Percentiles rank a stretch among this genome's conserved stretches.
Conservation (phyloP, 2,888 invertebrate species). For the Microdon myrmicae region DNA sequence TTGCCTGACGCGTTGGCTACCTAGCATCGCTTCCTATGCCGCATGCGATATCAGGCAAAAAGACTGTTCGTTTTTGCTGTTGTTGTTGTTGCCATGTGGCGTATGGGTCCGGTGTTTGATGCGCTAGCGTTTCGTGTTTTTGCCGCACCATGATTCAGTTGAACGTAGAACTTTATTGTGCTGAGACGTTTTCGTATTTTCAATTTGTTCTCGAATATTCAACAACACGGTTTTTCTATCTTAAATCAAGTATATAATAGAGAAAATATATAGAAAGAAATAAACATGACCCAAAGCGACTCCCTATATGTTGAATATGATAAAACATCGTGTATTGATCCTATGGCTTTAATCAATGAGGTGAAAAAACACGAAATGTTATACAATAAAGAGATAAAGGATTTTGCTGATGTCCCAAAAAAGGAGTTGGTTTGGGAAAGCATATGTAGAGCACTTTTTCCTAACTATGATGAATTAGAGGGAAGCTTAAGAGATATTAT, state of each 20-base stretch:
- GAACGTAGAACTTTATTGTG: conserved; percentile 23
- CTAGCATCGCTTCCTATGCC: conserved; percentile 9
- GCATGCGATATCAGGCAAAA: conserved; percentile 26
- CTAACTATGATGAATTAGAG: conserved; percentile 29
- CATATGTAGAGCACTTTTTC: conserved; percentile 43
- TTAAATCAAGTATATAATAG: no score
- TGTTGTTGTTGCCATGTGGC: conserved; percentile 25
- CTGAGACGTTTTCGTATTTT: conserved; percentile 9
- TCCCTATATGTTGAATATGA: conserved; percentile 25
- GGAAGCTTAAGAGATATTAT: conserved; percentile 29
- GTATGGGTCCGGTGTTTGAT: conserved; percentile 28
- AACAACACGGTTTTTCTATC: no score
- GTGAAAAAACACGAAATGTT: conserved; percentile 45
- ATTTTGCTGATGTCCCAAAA: conserved; percentile 32
- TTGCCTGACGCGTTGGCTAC: no score
- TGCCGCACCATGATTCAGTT: conserved; percentile 44
- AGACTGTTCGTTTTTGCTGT: conserved; percentile 19
- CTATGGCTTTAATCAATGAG: conserved; percentile 48
- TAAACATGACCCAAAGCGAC: conserved; percentile 30
- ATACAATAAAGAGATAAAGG: conserved; percentile 46
- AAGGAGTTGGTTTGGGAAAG: conserved; percentile 53
- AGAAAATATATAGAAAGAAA: no score
- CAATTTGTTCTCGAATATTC: neutral
- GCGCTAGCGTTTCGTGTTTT: conserved; percentile 48
- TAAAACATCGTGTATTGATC: conserved; percentile 41